Conservation (phyloP, 2,113 vertebrate species). For the Neodontobutis hainanensis region DNA sequence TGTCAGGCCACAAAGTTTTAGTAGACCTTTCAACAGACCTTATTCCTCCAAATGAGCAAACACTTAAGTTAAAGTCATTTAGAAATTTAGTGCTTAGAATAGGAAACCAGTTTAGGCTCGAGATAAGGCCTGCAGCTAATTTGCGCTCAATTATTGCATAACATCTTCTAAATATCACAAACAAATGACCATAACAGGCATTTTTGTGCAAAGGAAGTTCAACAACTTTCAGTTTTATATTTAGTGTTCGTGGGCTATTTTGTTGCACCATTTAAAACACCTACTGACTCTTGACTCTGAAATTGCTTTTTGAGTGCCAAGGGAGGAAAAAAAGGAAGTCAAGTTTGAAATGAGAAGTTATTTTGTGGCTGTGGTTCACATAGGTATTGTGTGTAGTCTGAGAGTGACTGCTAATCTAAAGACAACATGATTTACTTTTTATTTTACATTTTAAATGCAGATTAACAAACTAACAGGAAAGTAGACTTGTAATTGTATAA, state of each 20-base stretch:
- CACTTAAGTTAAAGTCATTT: too few relatives aligned
- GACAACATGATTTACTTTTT: slow-evolving; percentile 25
- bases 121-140: too few relatives aligned
- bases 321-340: slow-evolving; percentile 47
- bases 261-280: not conserved
- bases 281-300: not conserved
- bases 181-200: too few relatives aligned
- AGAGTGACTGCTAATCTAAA: not conserved
- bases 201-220: slow-evolving; percentile 10
- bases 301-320: slow-evolving; percentile 28
- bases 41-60: not conserved
- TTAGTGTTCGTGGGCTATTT: not conserved
- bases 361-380: not conserved
- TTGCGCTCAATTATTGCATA: too few relatives aligned
- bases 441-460: slow-evolving; percentile 39
- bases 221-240: not conserved
- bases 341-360: slow-evolving; percentile 39
- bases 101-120: too few relatives aligned
- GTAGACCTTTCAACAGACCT: not conserved
- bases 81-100: too few relatives aligned
- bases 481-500: slow-evolving; percentile 41
- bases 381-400: not conserved
- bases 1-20: not conserved
- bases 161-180: too few relatives aligned
- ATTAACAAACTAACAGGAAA: slow-evolving; percentile 5